phyloP scores from a whole-genome alignment of 2,888 invertebrate genomes.

The Apamea anceps region DNA sequence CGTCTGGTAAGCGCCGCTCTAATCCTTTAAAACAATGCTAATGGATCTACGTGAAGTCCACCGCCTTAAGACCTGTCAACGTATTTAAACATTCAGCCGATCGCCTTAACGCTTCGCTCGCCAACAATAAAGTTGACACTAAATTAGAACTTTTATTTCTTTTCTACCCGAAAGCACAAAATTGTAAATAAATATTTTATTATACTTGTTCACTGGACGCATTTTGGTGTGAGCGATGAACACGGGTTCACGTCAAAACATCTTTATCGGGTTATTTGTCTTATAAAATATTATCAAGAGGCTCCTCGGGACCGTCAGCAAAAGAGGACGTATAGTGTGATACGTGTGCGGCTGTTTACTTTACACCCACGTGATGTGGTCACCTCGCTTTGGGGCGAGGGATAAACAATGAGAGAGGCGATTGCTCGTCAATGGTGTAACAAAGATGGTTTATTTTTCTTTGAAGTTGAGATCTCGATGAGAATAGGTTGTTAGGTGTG shows the following conservation, averaged over 20 bases:
- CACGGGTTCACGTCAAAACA: conserved; percentile 90
- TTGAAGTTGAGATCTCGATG: conserved; percentile 82
- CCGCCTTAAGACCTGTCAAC: conserved; percentile 87
- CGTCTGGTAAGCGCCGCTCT: conserved; percentile 84
- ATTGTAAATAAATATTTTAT: conserved; percentile 89
- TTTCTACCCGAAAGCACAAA: conserved; percentile 84
- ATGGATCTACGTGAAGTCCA: conserved; percentile 87
- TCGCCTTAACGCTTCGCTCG: conserved; percentile 88
- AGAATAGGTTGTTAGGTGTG: conserved; percentile 82
- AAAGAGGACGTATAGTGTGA: conserved; percentile 88
- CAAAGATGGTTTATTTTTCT: conserved; percentile 88
- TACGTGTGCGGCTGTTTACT: conserved; percentile 88
- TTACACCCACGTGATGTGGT: conserved; percentile 88
- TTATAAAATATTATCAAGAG: conserved; percentile 91
- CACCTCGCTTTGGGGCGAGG: conserved; percentile 85
- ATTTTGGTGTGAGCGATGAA: conserved; percentile 90
- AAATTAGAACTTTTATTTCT: conserved; percentile 87
- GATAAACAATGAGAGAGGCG: conserved; percentile 89
- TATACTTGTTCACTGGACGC: conserved; percentile 88
- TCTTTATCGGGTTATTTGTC: conserved; percentile 91
- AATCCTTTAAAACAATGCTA: conserved; percentile 90
- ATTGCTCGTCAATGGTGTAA: conserved; percentile 87
- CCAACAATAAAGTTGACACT: conserved; percentile 89
- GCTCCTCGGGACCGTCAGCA: conserved; percentile 89
- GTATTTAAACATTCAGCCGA: conserved; percentile 82